Conservation (phyloP, 2,113 vertebrate genomes). For the Salvelinus fontinalis region DNA sequence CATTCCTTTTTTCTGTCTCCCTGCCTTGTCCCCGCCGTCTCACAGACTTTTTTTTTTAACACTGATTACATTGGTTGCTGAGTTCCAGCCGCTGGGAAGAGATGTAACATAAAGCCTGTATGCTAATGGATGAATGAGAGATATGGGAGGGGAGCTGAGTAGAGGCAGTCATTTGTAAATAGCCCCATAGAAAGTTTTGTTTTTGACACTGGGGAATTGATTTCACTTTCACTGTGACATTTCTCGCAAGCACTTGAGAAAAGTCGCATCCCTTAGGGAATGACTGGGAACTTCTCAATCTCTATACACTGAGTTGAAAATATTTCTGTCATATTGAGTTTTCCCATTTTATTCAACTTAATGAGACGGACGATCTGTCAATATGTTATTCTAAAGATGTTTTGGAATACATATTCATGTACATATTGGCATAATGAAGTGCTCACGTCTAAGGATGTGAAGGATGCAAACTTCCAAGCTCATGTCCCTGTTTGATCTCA, state of each 20-base stretch:
- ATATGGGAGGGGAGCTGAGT: neutral
- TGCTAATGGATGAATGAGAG: neutral
- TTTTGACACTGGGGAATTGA: neutral
- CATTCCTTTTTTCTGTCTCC: neutral
- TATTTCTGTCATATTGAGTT: neutral
- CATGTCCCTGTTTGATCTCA: neutral
- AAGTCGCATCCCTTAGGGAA: neutral
- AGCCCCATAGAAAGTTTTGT: neutral
- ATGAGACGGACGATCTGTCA: constrained; percentile 1
- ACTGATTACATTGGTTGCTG: neutral
- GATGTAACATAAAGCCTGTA: neutral
- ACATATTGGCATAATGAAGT: neutral
- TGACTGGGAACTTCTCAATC: neutral
- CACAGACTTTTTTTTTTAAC: neutral
- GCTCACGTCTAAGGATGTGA: neutral
- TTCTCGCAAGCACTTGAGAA: constrained; percentile 4
- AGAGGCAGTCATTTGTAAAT: neutral
- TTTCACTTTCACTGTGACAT: constrained; percentile 9
- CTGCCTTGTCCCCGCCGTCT: neutral
- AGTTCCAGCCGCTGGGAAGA: neutral
- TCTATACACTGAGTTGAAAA: neutral
- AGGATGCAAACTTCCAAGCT: neutral
- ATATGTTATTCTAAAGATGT: neutral
- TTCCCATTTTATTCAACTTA: neutral
- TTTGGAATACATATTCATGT: neutral